A percentile compares a stretch with the other conserved stretches of the same genome.
phyloP scores from a whole-genome alignment of 1,140 invertebrate species.

The Drosophila paulistorum region DNA sequence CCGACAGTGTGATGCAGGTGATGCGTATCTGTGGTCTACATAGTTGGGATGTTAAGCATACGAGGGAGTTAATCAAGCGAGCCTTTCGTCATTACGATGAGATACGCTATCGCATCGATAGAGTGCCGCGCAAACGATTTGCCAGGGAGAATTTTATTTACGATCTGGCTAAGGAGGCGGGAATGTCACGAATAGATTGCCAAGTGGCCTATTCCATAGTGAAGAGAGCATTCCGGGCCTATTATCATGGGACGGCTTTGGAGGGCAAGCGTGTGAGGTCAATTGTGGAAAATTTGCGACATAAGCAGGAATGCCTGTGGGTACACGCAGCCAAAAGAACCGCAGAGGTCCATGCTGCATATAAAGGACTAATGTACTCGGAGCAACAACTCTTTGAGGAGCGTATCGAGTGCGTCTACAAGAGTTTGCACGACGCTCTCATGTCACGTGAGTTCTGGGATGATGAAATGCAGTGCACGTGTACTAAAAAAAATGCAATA shows the following conservation, averaged over 20 bases:
- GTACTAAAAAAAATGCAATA: neutral
- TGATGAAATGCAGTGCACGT: constrained; percentile 4
- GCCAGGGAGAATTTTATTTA: constrained; percentile 71
- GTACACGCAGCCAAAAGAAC: constrained; percentile 63
- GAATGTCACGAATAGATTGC: constrained; percentile 64
- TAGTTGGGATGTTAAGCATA: constrained; percentile 50
- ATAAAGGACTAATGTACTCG: constrained; percentile 58
- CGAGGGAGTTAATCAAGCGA: constrained; percentile 39
- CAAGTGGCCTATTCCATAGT: constrained; percentile 71
- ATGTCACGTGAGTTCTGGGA: constrained; percentile 24
- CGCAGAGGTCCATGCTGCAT: constrained; percentile 55
- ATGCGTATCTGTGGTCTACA: constrained; percentile 67
- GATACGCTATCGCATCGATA: constrained; percentile 50
- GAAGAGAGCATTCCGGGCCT: constrained; percentile 70
- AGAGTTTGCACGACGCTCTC: constrained; percentile 42
- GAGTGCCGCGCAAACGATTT: constrained; percentile 64
- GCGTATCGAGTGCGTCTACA: constrained; percentile 69
- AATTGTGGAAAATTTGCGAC: constrained; percentile 18
- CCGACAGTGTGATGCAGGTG: constrained; percentile 56
- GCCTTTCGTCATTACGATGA: constrained; percentile 68
- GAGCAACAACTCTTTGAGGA: constrained; percentile 57
- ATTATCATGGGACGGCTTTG: constrained; percentile 55
- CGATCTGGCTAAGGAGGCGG: constrained; percentile 54
- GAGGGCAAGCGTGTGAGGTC: constrained; percentile 21
- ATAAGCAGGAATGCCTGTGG: constrained; percentile 65